These are phyloP conservation scores for Galagoides demidoff DNA, from an alignment of 2,797 vertebrate species.

Conservation along the genomic window DNA sequence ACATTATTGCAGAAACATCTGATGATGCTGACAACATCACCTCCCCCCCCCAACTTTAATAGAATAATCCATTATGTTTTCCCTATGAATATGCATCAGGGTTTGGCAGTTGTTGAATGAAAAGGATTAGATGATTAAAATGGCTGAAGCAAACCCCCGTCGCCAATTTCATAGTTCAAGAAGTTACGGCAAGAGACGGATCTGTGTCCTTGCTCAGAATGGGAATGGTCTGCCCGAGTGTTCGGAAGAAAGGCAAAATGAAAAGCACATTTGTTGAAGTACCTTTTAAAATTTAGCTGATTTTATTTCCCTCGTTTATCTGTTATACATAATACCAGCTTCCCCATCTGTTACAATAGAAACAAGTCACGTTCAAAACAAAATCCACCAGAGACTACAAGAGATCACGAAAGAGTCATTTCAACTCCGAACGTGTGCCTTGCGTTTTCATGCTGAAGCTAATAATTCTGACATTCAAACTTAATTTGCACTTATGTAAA, in stretches of 20 bases:
- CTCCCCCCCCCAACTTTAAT: not conserved
- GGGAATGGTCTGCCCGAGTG: not conserved
- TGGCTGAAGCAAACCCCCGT: not conserved
- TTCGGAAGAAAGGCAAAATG: not conserved
- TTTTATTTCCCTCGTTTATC: not conserved
- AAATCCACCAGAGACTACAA: not conserved
- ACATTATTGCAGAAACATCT: not conserved
- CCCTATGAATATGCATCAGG: not conserved
- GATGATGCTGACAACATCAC: not conserved
- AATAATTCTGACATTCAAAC: slow-evolving; percentile 32
- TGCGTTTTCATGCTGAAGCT: slow-evolving; percentile 46
- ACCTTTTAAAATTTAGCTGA: not conserved
- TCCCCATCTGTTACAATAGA: not conserved
- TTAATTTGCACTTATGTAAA: not conserved
- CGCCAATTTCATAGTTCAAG: not conserved
- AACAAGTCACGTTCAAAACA: not conserved
- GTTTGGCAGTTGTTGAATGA: not conserved
- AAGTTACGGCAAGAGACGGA: not conserved
- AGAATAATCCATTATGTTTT: not conserved
- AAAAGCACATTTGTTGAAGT: not conserved
- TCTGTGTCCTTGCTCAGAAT: not conserved
- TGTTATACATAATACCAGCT: not conserved
- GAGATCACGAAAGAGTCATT: not conserved
- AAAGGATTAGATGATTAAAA: not conserved
- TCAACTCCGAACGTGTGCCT: not conserved